Percentiles rank a stretch among this genome's conserved stretches.
These are phyloP conservation scores for Adela reaumurella DNA, from an alignment of 2,888 invertebrate genomes.

Conservation along the genomic window DNA sequence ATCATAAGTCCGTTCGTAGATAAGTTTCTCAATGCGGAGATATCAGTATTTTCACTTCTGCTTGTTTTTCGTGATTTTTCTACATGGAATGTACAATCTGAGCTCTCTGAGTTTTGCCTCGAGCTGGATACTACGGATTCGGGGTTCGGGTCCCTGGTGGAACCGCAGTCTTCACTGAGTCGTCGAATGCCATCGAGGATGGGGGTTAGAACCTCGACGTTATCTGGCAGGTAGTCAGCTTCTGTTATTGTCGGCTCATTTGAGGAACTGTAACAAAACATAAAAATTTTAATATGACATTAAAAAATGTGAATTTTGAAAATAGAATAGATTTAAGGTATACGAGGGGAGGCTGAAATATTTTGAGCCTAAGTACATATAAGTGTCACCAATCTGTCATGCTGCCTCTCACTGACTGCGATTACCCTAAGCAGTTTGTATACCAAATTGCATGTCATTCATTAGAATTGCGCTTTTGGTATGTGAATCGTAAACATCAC, in stretches of 20 bases:
- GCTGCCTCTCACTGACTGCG: no score
- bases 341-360: no score
- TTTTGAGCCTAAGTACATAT: no score
- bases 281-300: no score
- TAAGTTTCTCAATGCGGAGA: constrained; percentile 38
- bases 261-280: constrained; percentile 23
- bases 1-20: constrained; percentile 48
- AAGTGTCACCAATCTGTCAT: no score
- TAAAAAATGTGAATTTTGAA: no score
- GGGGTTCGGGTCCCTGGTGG: constrained; percentile 9
- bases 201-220: constrained; percentile 48
- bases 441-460: no score
- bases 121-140: constrained; percentile 13
- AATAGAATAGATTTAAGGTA: no score
- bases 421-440: no score
- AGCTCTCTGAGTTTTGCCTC: constrained; percentile 21
- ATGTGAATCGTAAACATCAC: no score
- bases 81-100: constrained; percentile 31
- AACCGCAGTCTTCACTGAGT: constrained; percentile 23
- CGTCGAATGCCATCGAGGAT: constrained; percentile 42
- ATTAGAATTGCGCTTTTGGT: no score
- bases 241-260: constrained; percentile 39
- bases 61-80: constrained; percentile 31
- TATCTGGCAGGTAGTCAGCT: constrained; percentile 44
- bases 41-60: constrained; percentile 30